Conservation (phyloP, 1,140 invertebrate genomes). For the Bombus sibiricus region DNA sequence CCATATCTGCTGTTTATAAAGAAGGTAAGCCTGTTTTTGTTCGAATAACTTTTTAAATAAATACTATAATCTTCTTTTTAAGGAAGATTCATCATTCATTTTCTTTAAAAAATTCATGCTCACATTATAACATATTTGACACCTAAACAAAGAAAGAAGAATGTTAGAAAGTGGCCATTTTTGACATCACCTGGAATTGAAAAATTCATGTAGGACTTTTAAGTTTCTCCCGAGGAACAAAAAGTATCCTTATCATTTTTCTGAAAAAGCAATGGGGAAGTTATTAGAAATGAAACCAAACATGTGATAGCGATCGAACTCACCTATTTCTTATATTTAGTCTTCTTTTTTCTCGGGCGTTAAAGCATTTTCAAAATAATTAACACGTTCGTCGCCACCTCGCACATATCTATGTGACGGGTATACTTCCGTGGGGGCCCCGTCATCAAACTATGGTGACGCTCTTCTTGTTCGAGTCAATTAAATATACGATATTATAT, state of each 20-base stretch:
- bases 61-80: background rate
- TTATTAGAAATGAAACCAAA: background rate
- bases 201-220: background rate
- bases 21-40: constrained; percentile 85
- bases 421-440: no score
- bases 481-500: no score
- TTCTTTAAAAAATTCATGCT: background rate
- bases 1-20: constrained; percentile 93
- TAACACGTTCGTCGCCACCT: no score
- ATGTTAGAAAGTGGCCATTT: background rate
- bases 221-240: background rate
- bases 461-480: no score
- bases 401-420: no score
- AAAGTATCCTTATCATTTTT: background rate
- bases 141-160: background rate
- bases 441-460: no score
- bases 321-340: no score
- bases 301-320: background rate
- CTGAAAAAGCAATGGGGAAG: background rate
- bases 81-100: no score
- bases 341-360: background rate
- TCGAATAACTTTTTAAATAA: background rate
- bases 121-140: no score
- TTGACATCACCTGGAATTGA: background rate
- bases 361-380: background rate